Percentiles rank a stretch among this genome's conserved stretches.
Conservation (phyloP, 2,113 vertebrate species). For the Alaudala cheleensis region DNA sequence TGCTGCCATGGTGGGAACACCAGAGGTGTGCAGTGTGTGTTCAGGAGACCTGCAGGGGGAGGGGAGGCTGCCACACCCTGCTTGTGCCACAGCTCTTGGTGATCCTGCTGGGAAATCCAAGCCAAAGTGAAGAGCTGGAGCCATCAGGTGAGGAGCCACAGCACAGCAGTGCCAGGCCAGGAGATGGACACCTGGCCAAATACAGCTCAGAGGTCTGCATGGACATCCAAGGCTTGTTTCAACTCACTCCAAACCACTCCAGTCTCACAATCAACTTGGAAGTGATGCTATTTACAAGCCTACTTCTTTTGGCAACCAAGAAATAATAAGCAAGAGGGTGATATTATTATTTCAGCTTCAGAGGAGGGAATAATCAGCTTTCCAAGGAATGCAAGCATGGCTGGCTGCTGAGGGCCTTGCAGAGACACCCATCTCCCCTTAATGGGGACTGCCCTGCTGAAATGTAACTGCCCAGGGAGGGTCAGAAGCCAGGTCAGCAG, state of each 20-base stretch:
- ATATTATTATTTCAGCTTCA: neutral
- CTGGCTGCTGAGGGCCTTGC: neutral
- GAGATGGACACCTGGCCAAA: neutral
- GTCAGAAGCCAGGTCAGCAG: neutral
- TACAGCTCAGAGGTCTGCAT: neutral
- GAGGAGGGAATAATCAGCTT: neutral
- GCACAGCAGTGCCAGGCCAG: neutral
- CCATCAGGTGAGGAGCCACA: neutral
- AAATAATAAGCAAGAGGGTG: neutral
- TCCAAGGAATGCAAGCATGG: neutral
- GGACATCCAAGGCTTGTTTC: neutral
- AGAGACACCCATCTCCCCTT: neutral
- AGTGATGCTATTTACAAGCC: neutral
- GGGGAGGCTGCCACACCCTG: neutral
- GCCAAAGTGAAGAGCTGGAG: neutral
- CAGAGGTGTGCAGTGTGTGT: accelerated
- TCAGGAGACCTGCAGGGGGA: neutral
- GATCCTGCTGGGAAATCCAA: neutral
- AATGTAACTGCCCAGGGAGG: neutral
- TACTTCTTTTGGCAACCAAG: neutral
- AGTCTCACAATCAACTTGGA: neutral
- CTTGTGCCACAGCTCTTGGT: neutral
- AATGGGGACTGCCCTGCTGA: neutral
- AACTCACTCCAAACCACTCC: neutral
- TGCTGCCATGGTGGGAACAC: neutral